These are phyloP conservation scores for Chloroceryle amazona DNA, from an alignment of 2,797 vertebrate species.

Conservation along the genomic window DNA sequence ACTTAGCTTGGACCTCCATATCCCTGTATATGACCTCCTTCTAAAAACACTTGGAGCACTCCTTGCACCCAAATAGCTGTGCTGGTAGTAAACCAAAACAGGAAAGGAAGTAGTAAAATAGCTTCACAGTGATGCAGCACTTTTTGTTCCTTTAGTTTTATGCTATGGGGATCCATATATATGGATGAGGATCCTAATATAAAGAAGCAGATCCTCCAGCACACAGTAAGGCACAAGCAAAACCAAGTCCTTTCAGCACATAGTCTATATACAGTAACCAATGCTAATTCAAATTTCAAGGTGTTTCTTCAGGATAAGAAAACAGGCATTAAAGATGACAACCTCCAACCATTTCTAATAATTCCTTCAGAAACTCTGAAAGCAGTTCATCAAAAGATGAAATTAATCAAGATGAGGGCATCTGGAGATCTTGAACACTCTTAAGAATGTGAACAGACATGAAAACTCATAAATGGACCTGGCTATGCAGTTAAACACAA, in stretches of 20 bases:
- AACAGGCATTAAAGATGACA: not conserved
- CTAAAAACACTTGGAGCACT: not conserved
- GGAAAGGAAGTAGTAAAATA: conserved; percentile 1
- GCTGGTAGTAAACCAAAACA: not conserved
- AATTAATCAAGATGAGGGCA: not conserved
- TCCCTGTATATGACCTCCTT: not conserved
- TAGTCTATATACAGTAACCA: not conserved
- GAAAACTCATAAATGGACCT: not conserved
- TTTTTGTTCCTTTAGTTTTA: not conserved
- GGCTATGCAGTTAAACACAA: not conserved
- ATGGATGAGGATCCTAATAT: not conserved
- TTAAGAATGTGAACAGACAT: not conserved
- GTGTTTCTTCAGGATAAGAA: not conserved
- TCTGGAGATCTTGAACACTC: not conserved
- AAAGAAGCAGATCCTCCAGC: conserved; percentile 1
- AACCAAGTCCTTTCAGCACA: not conserved
- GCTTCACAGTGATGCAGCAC: conserved; percentile 18
- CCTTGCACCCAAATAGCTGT: not conserved
- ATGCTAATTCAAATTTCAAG: not conserved
- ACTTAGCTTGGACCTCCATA: not conserved
- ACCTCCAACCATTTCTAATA: not conserved
- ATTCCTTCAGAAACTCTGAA: not conserved
- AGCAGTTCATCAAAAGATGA: not conserved
- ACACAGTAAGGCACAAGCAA: conserved; percentile 54
- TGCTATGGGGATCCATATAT: not conserved